phyloP scores from a whole-genome alignment of 2,113 vertebrate genomes.

The human region GRCh38 chr7:125560501-125561000 shows the following conservation, averaged over 20 bases:
- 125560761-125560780: neutral
- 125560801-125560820: neutral
- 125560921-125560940: neutral
- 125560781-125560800: neutral
- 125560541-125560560: neutral
- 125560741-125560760: neutral
- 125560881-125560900: neutral
- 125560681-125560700: neutral
- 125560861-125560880: neutral
- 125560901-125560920: neutral
- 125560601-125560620: neutral
- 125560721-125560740: neutral
- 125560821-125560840: neutral
- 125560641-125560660: neutral
- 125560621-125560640: constrained; percentile 15
- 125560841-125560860: neutral
- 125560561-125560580: neutral
- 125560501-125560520: neutral
- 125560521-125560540: neutral
- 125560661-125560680: neutral
- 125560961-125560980: neutral
- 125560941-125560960: neutral
- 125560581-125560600: neutral
- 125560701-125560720: neutral
- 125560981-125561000: neutral